A percentile compares a stretch with the other conserved stretches of the same genome.
Conservation (phyloP, 1,140 invertebrate genomes). For the Bradysia coprophila region DNA sequence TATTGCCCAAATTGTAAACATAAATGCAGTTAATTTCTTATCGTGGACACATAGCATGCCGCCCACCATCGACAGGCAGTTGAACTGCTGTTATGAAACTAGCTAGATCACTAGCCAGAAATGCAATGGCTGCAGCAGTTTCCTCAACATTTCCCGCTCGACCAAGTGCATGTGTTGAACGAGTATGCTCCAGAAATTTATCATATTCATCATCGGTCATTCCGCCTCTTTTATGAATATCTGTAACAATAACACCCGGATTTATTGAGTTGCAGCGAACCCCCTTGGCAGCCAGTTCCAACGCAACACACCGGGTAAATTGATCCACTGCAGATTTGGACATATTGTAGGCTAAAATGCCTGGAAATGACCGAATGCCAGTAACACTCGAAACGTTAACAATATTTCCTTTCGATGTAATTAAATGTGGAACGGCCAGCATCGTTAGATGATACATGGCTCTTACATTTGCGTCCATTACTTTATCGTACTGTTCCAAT, state of each 20-base stretch:
- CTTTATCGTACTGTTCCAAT: constrained; percentile 62
- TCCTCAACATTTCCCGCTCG: constrained; percentile 54
- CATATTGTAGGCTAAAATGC: constrained; percentile 64
- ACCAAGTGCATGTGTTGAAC: constrained; percentile 63
- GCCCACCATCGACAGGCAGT: constrained; percentile 56
- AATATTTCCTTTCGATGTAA: constrained; percentile 47
- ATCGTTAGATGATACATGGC: constrained; percentile 69
- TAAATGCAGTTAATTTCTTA: too few species aligned
- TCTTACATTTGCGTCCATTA: constrained; percentile 73
- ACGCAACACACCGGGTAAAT: constrained; percentile 60
- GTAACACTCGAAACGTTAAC: constrained; percentile 85
- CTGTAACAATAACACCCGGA: constrained; percentile 59
- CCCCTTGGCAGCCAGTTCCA: constrained; percentile 61
- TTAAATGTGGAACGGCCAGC: constrained; percentile 64
- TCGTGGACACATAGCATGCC: constrained; percentile 57
- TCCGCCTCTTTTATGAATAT: constrained; percentile 57
- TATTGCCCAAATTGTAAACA: too few species aligned
- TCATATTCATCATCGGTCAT: constrained; percentile 48
- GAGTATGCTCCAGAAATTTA: constrained; percentile 51
- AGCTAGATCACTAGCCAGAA: constrained; percentile 59
- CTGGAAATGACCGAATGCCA: constrained; percentile 59
- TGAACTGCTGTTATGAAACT: constrained; percentile 67
- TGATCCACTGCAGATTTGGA: constrained; percentile 84
- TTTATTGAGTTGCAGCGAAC: constrained; percentile 76
- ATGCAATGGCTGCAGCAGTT: constrained; percentile 66